phyloP scores from a whole-genome alignment of 2,888 invertebrate genomes.

The Alentia gelatinosa region DNA sequence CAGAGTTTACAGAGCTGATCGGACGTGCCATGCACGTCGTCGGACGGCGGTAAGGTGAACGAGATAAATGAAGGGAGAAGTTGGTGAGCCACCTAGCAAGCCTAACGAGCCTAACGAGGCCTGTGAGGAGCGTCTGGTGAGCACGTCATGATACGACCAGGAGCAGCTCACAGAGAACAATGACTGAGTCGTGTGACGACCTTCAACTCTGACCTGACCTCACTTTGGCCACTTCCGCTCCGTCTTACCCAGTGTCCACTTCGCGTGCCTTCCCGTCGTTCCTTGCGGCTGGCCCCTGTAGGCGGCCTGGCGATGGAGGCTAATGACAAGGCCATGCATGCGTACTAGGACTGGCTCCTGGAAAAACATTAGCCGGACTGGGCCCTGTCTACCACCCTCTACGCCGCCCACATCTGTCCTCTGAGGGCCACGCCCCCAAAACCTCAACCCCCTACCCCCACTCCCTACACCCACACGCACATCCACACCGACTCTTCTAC shows the following conservation, averaged over 20 bases:
- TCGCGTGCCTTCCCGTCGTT: conserved; percentile 12
- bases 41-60: no score
- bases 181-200: not conserved
- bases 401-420: not conserved
- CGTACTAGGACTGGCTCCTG: not conserved
- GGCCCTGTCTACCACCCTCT: not conserved
- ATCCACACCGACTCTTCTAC: no score
- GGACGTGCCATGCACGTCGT: no score
- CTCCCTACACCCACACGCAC: no score
- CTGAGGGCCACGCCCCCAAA: not conserved
- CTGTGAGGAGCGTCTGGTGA: not conserved
- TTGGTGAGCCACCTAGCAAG: not conserved
- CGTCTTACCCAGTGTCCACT: conserved; percentile 17
- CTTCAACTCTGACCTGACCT: not conserved
- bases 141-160: no score
- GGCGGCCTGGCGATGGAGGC: not conserved
- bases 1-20: no score
- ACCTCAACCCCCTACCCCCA: not conserved
- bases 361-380: conserved; percentile 1
- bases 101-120: not conserved
- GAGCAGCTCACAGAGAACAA: not conserved
- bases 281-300: not conserved
- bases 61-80: no score
- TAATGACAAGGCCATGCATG: not conserved
- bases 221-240: conserved; percentile 9